Percentiles rank a stretch among this genome's conserved stretches.
phyloP scores from a whole-genome alignment of 2,797 vertebrate genomes.

The Malurus leucopterus region DNA sequence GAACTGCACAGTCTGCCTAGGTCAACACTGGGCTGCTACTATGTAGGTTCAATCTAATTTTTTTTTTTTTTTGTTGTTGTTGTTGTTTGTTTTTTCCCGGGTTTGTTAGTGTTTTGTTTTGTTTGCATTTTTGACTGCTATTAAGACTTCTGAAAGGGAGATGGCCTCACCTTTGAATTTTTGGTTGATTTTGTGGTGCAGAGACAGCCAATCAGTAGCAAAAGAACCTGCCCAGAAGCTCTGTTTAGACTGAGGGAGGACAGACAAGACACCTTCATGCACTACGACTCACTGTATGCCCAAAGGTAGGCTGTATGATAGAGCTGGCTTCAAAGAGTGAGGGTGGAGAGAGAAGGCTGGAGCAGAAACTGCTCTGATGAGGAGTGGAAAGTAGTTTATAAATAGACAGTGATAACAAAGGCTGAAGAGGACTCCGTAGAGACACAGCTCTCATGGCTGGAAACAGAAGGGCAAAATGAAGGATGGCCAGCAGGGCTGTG shows the following conservation, averaged over 20 bases:
- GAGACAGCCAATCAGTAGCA: background rate
- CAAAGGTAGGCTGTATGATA: background rate
- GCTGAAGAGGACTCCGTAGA: background rate
- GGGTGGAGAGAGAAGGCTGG: background rate
- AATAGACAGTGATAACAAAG: background rate
- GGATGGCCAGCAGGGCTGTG: background rate
- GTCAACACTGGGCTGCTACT: background rate
- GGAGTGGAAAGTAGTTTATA: background rate
- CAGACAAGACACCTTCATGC: background rate
- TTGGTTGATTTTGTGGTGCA: background rate
- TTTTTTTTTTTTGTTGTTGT: background rate
- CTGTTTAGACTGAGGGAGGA: background rate
- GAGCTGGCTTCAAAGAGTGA: background rate
- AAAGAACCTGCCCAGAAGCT: background rate
- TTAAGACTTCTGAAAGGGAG: background rate
- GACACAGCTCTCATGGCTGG: fast-evolving
- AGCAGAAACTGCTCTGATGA: background rate
- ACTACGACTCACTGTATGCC: background rate
- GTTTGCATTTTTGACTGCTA: background rate
- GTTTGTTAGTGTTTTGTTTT: background rate
- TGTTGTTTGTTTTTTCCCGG: background rate
- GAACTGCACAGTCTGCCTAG: background rate
- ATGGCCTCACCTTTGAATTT: background rate
- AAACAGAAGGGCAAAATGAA: background rate
- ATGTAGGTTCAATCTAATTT: background rate